A percentile compares a stretch with the other conserved stretches of the same genome.
Evolutionary conservation across 1,140 invertebrate species (phyloP).

Genomic region (Lepidurus packardi): DNA sequence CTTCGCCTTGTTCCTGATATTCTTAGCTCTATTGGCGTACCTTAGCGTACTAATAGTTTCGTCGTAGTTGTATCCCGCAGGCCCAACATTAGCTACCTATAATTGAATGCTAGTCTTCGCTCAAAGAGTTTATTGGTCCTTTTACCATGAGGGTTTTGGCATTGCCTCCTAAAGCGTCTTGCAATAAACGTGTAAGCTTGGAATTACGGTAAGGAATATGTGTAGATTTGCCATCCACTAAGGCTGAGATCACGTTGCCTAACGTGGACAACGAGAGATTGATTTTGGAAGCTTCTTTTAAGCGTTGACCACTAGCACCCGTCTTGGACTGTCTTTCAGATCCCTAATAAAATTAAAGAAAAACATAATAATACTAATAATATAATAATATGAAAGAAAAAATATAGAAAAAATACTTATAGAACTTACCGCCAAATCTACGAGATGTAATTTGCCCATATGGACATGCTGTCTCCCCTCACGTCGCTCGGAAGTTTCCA

Average conservation of each 20-base stretch:
- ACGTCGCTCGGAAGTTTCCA: slow-evolving; percentile 68
- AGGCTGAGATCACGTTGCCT: slow-evolving; percentile 90
- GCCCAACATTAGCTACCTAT: slow-evolving; percentile 77
- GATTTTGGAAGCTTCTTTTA: slow-evolving; percentile 93
- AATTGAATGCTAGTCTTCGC: no score
- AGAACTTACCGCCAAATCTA: slow-evolving; percentile 74
- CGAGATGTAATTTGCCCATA: slow-evolving; percentile 74
- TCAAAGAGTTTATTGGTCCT: not conserved
- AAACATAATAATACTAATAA: slow-evolving; percentile 15
- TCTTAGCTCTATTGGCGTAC: slow-evolving; percentile 95
- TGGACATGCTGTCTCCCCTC: slow-evolving; percentile 59
- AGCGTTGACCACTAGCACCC: slow-evolving; percentile 74
- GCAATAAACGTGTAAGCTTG: slow-evolving; percentile 83
- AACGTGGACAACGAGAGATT: slow-evolving; percentile 88
- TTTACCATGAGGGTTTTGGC: slow-evolving; percentile 91
- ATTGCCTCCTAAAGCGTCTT: slow-evolving; percentile 93
- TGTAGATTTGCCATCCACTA: slow-evolving; percentile 88
- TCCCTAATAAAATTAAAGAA: slow-evolving; percentile 45
- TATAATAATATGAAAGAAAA: slow-evolving; percentile 17
- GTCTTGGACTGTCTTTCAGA: slow-evolving; percentile 89
- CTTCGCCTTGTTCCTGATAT: slow-evolving; percentile 91
- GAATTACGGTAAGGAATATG: slow-evolving; percentile 94
- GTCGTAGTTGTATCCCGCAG: slow-evolving; percentile 93
- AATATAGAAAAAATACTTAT: slow-evolving; percentile 38
- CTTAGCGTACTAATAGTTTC: slow-evolving; percentile 94